These are phyloP conservation scores for Pocillopora meandrina DNA, from an alignment of 92 coral and sea anemone species.

Conservation along the genomic window DNA sequence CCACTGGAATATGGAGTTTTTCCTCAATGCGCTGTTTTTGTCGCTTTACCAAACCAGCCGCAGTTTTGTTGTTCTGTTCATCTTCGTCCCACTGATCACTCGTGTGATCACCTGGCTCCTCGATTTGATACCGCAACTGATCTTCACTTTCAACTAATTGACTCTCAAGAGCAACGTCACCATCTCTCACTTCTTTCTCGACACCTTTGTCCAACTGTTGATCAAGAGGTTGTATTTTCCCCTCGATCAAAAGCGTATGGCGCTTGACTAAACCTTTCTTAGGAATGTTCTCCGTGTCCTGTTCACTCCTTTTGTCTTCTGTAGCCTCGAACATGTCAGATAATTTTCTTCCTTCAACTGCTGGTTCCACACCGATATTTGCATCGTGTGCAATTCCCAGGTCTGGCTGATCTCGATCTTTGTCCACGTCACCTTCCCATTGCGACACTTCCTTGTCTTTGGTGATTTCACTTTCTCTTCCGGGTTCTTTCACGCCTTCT, in stretches of 20 bases:
- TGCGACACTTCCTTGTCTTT: not conserved
- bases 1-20: conserved; percentile 4
- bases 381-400: not conserved
- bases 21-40: conserved; percentile 57
- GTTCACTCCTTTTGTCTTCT: conserved; percentile 4
- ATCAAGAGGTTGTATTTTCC: conserved; percentile 26
- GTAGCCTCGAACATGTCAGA: not conserved
- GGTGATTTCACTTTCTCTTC: not conserved
- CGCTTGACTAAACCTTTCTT: conserved; percentile 65
- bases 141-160: not conserved
- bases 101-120: not conserved
- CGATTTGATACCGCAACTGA: conserved; percentile 16
- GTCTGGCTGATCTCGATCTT: not conserved
- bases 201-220: conserved; percentile 22
- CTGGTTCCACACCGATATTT: not conserved
- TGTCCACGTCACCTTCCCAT: not conserved
- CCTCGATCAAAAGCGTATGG: conserved; percentile 64
- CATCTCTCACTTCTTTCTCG: not conserved
- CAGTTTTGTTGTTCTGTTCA: conserved; percentile 8
- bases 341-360: not conserved
- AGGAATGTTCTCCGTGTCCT: conserved; percentile 26
- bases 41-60: conserved; percentile 53
- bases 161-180: not conserved
- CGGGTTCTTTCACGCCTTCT: not conserved
- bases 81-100: conserved; percentile 15